phyloP scores from a whole-genome alignment of 1,140 invertebrate species.

The Laupala kohalensis region DNA sequence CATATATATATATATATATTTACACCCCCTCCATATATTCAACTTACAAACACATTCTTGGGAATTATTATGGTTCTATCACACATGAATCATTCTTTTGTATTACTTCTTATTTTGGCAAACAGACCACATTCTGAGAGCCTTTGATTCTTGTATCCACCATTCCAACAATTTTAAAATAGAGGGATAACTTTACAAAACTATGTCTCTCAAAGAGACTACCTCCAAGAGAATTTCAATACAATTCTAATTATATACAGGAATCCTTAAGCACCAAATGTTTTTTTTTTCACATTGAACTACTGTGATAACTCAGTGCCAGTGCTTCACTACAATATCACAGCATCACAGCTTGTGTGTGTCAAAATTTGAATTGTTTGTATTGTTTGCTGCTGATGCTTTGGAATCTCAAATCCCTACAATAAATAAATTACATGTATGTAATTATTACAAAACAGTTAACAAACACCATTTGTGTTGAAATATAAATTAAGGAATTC shows the following conservation, averaged over 20 bases:
- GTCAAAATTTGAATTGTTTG: neutral
- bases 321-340: neutral
- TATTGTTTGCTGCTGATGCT: neutral
- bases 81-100: neutral
- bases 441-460: neutral
- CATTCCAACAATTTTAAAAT: neutral
- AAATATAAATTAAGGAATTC: neutral
- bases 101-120: neutral
- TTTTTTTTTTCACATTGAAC: neutral
- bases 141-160: neutral
- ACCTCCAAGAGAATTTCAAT: neutral
- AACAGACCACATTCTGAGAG: neutral
- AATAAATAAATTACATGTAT: neutral
- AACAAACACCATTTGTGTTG: neutral
- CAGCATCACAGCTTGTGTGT: neutral
- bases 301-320: neutral
- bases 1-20: too few relatives aligned
- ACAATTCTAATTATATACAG: neutral
- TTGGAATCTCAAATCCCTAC: neutral
- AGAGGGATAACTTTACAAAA: neutral
- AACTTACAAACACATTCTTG: neutral
- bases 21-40: too few relatives aligned
- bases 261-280: neutral
- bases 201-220: neutral
- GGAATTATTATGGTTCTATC: neutral